Evolutionary conservation across 1,140 invertebrate genomes (phyloP), one percentile per base, ranked within the genome.

Genomic region (Copidosoma floridanum): DNA sequence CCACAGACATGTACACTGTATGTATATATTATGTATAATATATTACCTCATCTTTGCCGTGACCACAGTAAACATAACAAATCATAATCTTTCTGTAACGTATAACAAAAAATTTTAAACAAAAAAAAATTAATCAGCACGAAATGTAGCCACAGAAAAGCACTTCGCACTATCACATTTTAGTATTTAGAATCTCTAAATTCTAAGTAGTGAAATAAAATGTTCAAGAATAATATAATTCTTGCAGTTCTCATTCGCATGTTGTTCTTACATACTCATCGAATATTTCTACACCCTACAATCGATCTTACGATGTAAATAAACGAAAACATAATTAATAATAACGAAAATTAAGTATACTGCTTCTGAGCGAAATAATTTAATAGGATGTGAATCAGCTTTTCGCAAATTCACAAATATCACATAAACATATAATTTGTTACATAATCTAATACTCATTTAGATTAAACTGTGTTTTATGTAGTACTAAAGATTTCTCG

Each of bases 161-260:
- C 48, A 64, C 57, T 64, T 61, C 57, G 57, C 55, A 57, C 63
- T 61, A 65, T 65, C 63, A 65, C 63, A 65, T 57, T 61, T 61
- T 51, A 46, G 43, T 48, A 55, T 43, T 51, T 57, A 59, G 63
- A 64, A 61, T 61, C 57, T 35, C 48, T 64, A 65, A 54, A 61
- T 61, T 61, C 63, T 60, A 60, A 24, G 14, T 57, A 27, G n/a
- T 54, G 38, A 61, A 47, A 11, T 16, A 51, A 61, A 16, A 37
- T 16, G 4, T 23, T 27, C n/a, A 38, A 60, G 50, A 60, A 62
- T 43, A n/a, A n/a, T n/a, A n/a, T n/a, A n/a, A n/a, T n/a, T n/a
- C 48, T 20, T 64, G 38, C 3, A 26, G 52, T 56, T 44, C 51
- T 32, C 32, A 7, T 51, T 50, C 50, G 58, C 51, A 35, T 14